A percentile compares a stretch with the other conserved stretches of the same genome.
Conservation (phyloP, 2,797 vertebrate genomes). For the Coranthus polyacanthus region DNA sequence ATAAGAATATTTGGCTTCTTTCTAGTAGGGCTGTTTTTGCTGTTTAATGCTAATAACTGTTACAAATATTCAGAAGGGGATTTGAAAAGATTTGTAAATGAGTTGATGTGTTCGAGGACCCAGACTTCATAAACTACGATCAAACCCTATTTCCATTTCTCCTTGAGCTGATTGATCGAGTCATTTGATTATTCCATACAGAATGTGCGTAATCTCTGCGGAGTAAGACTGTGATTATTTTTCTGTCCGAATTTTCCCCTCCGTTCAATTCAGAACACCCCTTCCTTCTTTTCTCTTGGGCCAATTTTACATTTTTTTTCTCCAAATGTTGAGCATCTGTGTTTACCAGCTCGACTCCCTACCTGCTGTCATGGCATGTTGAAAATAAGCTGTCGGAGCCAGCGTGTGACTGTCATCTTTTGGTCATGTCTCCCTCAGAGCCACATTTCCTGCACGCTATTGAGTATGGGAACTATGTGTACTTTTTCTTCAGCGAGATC, state of each 20-base stretch:
- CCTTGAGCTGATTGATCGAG: neutral
- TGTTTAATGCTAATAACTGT: too few species aligned
- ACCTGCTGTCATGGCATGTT: conserved; percentile 20
- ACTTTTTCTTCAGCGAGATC: conserved; percentile 97
- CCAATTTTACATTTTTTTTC: neutral
- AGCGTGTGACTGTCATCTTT: conserved; percentile 27
- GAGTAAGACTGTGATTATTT: neutral
- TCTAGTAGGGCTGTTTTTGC: too few species aligned
- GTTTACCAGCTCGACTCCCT: conserved; percentile 28
- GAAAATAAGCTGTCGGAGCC: conserved; percentile 37
- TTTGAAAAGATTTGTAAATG: neutral
- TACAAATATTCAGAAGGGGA: too few species aligned
- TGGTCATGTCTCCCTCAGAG: conserved; percentile 79
- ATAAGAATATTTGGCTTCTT: too few species aligned
- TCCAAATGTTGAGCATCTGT: conserved; percentile 31
- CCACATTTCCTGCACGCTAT: conserved; percentile 94
- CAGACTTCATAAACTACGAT: neutral
- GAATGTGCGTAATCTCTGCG: conserved; percentile 7
- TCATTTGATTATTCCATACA: conserved; percentile 7
- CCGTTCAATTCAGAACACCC: neutral
- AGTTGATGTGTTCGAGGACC: neutral
- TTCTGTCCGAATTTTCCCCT: conserved; percentile 1
- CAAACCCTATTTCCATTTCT: conserved; percentile 1
- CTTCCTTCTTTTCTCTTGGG: conserved; percentile 2
- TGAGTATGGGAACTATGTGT: conserved; percentile 92